Evolutionary conservation across 2,888 invertebrate genomes (phyloP), one percentile per base, ranked within the genome.

Genomic region (Tenthredo mesomela): DNA sequence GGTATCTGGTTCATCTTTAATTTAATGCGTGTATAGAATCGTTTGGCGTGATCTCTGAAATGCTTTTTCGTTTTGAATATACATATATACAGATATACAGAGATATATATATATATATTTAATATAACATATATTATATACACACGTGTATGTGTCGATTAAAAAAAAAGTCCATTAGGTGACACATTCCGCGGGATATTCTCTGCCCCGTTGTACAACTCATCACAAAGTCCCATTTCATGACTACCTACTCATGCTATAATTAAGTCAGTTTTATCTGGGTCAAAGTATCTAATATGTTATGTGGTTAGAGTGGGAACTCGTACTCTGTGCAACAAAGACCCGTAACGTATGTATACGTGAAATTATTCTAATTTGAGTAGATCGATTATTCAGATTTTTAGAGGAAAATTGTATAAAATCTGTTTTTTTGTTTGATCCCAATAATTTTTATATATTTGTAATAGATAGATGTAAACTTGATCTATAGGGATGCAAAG

Each of bases 201-300:
- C 54, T 54, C 47, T n/a, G 47, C 29, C 50, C 50, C 37, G 29
- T 70, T 21, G 54, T 58, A 58, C 78, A 40, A 58, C 78, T 40
- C 78, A 37, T 58, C 78, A 37, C 47, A 40, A 12, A 58, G 37
- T 61, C 78, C 78, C 58, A 80, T 80, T 80, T 61, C 58, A 80
- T 80, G 58, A 58, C 58, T 58, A 61, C 61, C 58, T 58, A 80
- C 58, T 61, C 61, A 40, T n/a, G 37, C 78, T 80, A 80, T 80
- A 80, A 80, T 80, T 80, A 80, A 80, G 78, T 80, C 78, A 61
- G 78, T 80, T 80, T 80, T 80, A 80, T 80, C 78, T 80, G 78
- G 78, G 78, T 80, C 78, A 80, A 80, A 80, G 78, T 80, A 80
- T 80, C 78, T 80, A 61, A 80, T 80, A 80, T 80, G 33, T 54